Percentiles rank a stretch among this genome's conserved stretches.
Conservation (phyloP, 2,113 vertebrate species). For the Pollachius pollachius region DNA sequence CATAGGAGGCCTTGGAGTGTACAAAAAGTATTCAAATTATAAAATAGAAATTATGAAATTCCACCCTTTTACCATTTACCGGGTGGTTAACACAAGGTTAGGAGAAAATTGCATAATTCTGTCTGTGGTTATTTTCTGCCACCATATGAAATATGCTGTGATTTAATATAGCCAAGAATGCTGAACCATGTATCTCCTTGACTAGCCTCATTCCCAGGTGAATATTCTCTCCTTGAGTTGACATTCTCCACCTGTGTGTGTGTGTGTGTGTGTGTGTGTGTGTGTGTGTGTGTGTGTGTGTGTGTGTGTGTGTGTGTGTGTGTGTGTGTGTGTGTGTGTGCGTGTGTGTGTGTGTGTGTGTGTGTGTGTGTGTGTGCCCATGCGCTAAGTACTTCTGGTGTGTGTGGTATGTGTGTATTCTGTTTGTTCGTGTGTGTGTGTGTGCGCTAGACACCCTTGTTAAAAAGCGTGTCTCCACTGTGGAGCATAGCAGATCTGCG, state of each 20-base stretch:
- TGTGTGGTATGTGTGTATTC: background rate
- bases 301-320: slow-evolving; percentile 2
- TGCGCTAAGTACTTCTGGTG: background rate
- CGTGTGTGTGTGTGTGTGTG: slow-evolving; percentile 1
- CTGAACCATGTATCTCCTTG: too few species aligned
- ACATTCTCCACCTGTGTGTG: slow-evolving; percentile 6
- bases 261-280: slow-evolving; percentile 1
- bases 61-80: too few species aligned
- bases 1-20: too few species aligned
- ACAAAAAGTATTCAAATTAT: too few species aligned
- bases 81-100: too few species aligned
- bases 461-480: slow-evolving; percentile 40
- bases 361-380: slow-evolving; percentile 10
- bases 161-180: too few species aligned
- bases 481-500: slow-evolving; percentile 32
- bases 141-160: too few species aligned
- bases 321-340: slow-evolving; percentile 7
- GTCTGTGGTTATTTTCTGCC: too few species aligned
- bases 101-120: too few species aligned
- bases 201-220: background rate
- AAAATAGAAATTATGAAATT: too few species aligned
- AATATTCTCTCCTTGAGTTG: slow-evolving; percentile 27
- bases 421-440: slow-evolving; percentile 10
- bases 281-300: slow-evolving; percentile 11
- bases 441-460: slow-evolving; percentile 28